Conservation (phyloP, 2,113 vertebrate genomes). For the Podarcis muralis region DNA sequence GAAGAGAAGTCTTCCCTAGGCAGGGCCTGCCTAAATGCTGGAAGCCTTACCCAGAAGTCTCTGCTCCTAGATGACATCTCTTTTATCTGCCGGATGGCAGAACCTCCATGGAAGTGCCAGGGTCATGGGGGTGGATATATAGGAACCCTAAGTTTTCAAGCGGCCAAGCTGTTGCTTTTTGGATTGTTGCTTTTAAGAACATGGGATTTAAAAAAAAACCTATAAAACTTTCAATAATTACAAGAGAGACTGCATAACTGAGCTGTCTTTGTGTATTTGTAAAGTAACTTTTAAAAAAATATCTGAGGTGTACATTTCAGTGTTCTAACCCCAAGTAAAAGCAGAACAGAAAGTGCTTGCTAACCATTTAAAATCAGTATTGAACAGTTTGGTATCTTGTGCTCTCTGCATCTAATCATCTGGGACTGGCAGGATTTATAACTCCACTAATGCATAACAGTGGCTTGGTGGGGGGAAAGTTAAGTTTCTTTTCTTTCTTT, state of each 20-base stretch:
- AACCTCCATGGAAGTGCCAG: neutral
- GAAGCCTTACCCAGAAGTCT: neutral
- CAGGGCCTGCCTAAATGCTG: neutral
- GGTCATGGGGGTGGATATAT: neutral
- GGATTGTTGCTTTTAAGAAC: neutral
- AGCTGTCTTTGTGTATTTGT: neutral
- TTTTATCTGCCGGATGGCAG: neutral
- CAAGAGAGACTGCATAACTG: neutral
- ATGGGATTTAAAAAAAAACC: neutral
- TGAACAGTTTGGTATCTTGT: neutral
- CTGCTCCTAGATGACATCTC: neutral
- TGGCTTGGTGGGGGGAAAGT: neutral
- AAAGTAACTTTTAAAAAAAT: neutral
- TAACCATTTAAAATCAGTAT: neutral
- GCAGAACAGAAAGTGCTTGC: neutral
- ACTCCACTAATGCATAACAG: neutral
- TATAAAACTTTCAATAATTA: neutral
- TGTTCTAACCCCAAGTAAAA: neutral
- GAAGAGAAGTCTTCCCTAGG: neutral
- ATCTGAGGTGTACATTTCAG: neutral
- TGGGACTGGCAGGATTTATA: conserved; percentile 1
- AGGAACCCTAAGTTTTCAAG: neutral
- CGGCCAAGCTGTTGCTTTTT: neutral
- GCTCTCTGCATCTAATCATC: neutral
- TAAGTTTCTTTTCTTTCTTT: neutral